Evolutionary conservation across 2,113 vertebrate species (phyloP), one percentile per base, ranked within the genome.

Genomic region (Raja brachyura): DNA sequence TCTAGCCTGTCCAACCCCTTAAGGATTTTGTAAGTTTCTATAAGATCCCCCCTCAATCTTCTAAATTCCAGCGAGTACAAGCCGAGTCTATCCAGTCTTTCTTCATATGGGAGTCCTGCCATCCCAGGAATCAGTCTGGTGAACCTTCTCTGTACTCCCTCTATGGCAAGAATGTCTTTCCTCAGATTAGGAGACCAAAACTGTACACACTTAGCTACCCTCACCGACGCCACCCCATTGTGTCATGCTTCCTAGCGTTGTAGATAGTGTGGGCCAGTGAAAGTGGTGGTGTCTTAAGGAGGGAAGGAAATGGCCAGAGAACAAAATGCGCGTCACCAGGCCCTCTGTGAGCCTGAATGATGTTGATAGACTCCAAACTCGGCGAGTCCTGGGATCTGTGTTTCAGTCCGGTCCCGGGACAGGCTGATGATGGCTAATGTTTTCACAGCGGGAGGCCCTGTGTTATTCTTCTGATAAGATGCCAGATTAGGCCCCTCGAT

Each of bases 381-480:
- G 83, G 56, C 28, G 18, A 5, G 4, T 11, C 25, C 56, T 5
- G 10, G 54, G 81, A n/a, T 61, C 81, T n/a, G 56, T 56, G 54
- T 61, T 13, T 11, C 2, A 28, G 25, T n/a, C 10, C 11, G 13
- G 25, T 10, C 56, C 28, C 25, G 33, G 56, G 83, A 61, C 31
- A 31, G 61, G 18, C 14, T 16, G 83, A 86, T 61, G 83, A 4
- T 11, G 1, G 9, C 31, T 3, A 28, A 59, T 86, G 63, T 86
- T 86, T 86, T 86, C 83, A 63, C 16, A 63, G 56, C 56, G 83
- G 56, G 83, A 63, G 83, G 83, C n/a, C 10, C 83, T 14, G 56
- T 86, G 63, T 86, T 86, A 61, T 63, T 86, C 83, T 86, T 63
- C 56, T 63, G 83, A 86, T 86, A 61, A 86, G 83, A 25, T 86